phyloP scores from a whole-genome alignment of 2,888 invertebrate species.

The Epinotia brunnichana region DNA sequence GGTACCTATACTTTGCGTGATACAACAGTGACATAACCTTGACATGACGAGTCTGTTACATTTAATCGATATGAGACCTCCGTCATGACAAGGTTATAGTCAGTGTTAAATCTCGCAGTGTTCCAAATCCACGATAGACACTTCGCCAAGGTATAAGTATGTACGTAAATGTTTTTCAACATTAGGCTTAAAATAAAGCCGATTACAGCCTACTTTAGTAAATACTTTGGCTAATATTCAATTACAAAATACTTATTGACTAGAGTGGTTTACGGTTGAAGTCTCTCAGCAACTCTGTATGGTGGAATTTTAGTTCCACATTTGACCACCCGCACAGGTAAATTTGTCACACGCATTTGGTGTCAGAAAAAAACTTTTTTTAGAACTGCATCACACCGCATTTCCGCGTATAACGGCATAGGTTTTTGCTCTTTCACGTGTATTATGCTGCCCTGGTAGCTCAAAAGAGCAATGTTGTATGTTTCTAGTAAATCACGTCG shows the following conservation, averaged over 20 bases:
- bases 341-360: constrained; percentile 34
- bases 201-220: too few species aligned
- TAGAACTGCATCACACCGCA: constrained; percentile 33
- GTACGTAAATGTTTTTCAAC: too few species aligned
- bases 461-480: not conserved
- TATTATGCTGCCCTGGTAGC: constrained; percentile 9
- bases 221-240: not conserved
- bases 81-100: too few species aligned
- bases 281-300: not conserved
- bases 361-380: constrained; percentile 39
- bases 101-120: too few species aligned
- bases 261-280: not conserved
- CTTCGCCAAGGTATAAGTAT: too few species aligned
- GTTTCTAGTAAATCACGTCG: not conserved
- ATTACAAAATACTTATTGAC: not conserved
- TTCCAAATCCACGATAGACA: too few species aligned
- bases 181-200: too few species aligned
- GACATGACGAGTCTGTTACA: too few species aligned
- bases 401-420: constrained; percentile 43
- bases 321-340: constrained; percentile 17
- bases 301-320: not conserved
- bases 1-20: not conserved
- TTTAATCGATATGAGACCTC: too few species aligned
- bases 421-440: constrained; percentile 40
- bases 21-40: too few species aligned